Base-by-base conservation (phyloP, 1,140 invertebrate species). In the Ruditapes philippinarum region DNA sequence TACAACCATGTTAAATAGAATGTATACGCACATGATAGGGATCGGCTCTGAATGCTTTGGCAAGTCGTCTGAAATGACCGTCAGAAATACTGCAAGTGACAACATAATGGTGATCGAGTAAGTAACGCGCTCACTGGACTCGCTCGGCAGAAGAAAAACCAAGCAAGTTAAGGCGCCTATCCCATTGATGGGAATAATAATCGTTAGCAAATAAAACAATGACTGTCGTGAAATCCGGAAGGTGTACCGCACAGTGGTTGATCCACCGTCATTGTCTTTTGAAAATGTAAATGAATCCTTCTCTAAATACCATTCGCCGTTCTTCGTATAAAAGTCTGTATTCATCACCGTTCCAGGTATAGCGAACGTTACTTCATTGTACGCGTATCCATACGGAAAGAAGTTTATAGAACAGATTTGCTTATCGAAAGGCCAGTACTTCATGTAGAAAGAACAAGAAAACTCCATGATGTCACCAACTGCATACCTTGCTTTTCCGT, bases 221-320 rank as follows among this genome's bases (percentile, higher is more conserved):
- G 74, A 28, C 17, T 28, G 42, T 14, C 74, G 25, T 9, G 22
- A n/a, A 28, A 78, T 22, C 54, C 22, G 51, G 17, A 78, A 78
- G 22, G 25, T 28, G 31, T 51, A 51, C 3, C 4, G 28, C 5
- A 54, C 45, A 1, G 31, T 19, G 19, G 42, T 28, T 7, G 14
- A 22, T 7, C 38, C 65, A 38, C 7, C 31, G 14, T 9, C 9
- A 19, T 51, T 9, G 3, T 78, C 74, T 17, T 25, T 51, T 25
- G 22, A 22, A 28, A 17, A 22, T n/a, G 17, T 28, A 28, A 51
- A 42, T 45, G 42, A 51, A 78, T 36, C 14, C 22, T 78, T 51
- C 33, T 70, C 65, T 33, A 78, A 78, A 51, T 51, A 5, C 74
- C 74, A 78, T 31, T 78, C 74, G 17, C 74, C 74, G 7, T 78